These are phyloP conservation scores for Lepidonotus clava DNA, from an alignment of 2,888 invertebrate species.

Conservation along the genomic window DNA sequence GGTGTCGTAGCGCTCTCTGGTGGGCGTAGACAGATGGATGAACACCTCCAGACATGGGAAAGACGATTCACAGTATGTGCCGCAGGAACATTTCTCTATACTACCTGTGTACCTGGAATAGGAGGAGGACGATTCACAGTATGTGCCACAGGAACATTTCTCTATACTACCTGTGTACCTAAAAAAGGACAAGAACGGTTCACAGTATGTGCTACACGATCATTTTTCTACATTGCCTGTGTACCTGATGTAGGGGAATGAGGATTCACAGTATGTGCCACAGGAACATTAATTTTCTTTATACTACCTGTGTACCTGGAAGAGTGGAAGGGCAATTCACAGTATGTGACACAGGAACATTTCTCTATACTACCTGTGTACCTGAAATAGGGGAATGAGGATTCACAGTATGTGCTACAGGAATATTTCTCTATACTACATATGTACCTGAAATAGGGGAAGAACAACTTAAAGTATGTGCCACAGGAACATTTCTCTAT, in stretches of 20 bases:
- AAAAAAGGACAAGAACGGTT: background rate
- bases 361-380: constrained; percentile 8
- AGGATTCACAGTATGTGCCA: constrained; percentile 44
- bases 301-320: background rate
- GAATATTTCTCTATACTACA: too few relatives aligned
- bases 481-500: constrained; percentile 33
- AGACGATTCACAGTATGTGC: constrained; percentile 43
- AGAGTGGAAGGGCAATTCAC: constrained; percentile 15
- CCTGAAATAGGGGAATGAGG: background rate
- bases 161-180: constrained; percentile 16
- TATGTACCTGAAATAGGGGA: too few relatives aligned
- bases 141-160: constrained; percentile 29
- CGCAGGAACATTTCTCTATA: constrained; percentile 22
- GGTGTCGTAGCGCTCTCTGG: background rate
- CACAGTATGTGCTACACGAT: background rate
- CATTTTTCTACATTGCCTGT: background rate
- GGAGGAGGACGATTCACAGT: constrained; percentile 36
- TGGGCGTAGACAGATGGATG: background rate
- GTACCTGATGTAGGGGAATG: background rate
- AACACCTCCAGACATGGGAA: background rate
- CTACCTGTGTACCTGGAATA: constrained; percentile 4
- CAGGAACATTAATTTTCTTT: constrained; percentile 26
- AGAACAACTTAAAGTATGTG: constrained; percentile 31
- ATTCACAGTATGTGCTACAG: too few relatives aligned
- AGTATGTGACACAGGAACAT: constrained; percentile 35